Evolutionary conservation across 1,140 invertebrate genomes (phyloP).

Genomic region (Drosophila lacertosa): DNA sequence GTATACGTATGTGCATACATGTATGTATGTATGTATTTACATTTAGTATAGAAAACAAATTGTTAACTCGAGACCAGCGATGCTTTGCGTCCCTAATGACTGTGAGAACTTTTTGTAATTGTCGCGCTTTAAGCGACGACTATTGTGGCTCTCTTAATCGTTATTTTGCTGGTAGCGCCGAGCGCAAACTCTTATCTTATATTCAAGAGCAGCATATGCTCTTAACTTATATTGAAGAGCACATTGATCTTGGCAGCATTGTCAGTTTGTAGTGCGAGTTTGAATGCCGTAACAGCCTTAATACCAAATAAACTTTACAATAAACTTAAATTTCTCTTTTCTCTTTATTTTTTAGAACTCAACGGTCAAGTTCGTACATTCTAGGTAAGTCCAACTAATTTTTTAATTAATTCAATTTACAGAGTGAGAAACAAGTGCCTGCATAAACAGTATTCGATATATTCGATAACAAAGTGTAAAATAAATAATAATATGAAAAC

Average conservation of each 20-base stretch:
- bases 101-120: conserved; percentile 68
- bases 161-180: conserved; percentile 22
- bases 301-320: not conserved
- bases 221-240: conserved; percentile 58
- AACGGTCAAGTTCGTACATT: not conserved
- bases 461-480: not conserved
- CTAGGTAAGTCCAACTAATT: conserved; percentile 37
- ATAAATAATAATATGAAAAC: not conserved
- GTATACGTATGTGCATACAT: conserved; percentile 18
- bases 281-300: conserved; percentile 39
- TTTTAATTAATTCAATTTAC: not conserved
- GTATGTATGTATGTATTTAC: not conserved
- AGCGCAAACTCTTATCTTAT: conserved; percentile 48
- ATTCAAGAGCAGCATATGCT: conserved; percentile 63
- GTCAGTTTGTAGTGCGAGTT: conserved; percentile 39
- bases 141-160: no score
- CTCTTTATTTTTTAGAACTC: conserved; percentile 16
- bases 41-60: conserved; percentile 59
- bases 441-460: not conserved
- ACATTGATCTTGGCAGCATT: conserved; percentile 28
- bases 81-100: conserved; percentile 67
- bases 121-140: conserved; percentile 5
- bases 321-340: conserved; percentile 2
- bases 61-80: conserved; percentile 70
- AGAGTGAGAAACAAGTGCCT: conserved; percentile 60